phyloP scores from a whole-genome alignment of 2,113 vertebrate genomes.

The Anolis carolinensis region DNA sequence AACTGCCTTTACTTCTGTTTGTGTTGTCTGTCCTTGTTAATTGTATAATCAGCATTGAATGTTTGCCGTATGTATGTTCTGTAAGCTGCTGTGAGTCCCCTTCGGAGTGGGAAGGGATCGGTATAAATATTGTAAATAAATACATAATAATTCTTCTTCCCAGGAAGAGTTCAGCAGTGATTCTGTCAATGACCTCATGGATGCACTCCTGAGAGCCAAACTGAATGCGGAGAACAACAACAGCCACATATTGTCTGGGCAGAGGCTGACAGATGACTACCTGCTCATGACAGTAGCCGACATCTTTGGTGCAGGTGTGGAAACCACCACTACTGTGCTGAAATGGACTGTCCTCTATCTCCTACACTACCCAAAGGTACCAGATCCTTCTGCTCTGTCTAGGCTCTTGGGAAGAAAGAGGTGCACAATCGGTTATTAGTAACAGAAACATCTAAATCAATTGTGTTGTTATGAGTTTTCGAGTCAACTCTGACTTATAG shows the following conservation, averaged over 20 bases:
- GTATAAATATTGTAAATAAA: too few species aligned
- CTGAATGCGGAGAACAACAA: constrained; percentile 81
- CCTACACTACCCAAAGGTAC: constrained; percentile 89
- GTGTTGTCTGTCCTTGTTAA: too few species aligned
- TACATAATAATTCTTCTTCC: too few species aligned
- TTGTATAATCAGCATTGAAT: too few species aligned
- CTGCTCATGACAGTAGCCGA: constrained; percentile 90
- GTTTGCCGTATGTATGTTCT: too few species aligned
- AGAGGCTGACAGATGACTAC: constrained; percentile 84
- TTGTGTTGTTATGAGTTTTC: too few species aligned
- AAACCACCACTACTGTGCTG: constrained; percentile 89
- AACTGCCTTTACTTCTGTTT: too few species aligned
- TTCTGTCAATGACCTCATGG: constrained; percentile 81
- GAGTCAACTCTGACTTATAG: too few species aligned
- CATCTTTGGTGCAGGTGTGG: constrained; percentile 93
- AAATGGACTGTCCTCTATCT: constrained; percentile 89
- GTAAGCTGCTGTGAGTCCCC: too few species aligned
- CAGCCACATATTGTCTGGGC: constrained; percentile 48
- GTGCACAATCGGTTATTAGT: not conserved
- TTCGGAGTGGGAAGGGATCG: too few species aligned
- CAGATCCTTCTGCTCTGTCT: not conserved
- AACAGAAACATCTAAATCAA: not conserved
- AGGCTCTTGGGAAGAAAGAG: not conserved
- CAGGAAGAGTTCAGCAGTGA: constrained; percentile 85
- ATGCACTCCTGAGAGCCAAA: constrained; percentile 85